Conservation (phyloP, 2,888 invertebrate species). For the Nephrotoma appendiculata region DNA sequence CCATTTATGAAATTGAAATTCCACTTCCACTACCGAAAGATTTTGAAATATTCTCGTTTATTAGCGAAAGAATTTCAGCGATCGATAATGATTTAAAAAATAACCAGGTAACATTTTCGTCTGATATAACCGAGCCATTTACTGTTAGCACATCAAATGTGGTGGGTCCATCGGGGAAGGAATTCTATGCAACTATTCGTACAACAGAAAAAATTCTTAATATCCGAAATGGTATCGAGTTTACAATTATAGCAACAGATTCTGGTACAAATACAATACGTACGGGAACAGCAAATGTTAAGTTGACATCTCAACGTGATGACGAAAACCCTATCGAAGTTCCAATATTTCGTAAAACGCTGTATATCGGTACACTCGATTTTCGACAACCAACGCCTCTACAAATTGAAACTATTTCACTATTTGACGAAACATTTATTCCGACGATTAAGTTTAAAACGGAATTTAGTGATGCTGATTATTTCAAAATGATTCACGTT, state of each 20-base stretch:
- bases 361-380: neutral
- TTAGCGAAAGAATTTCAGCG: conserved; percentile 16
- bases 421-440: neutral
- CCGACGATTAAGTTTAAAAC: neutral
- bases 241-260: conserved; percentile 18
- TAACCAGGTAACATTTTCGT: conserved; percentile 17
- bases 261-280: neutral
- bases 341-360: neutral
- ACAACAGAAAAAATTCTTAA: conserved; percentile 15
- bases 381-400: neutral
- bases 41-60: conserved; percentile 16
- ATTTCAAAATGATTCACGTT: neutral
- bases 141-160: conserved; percentile 12
- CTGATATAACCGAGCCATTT: conserved; percentile 13
- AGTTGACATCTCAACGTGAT: neutral
- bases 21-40: conserved; percentile 19
- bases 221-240: conserved; percentile 14
- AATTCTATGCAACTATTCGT: conserved; percentile 15
- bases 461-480: neutral
- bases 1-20: conserved; percentile 16
- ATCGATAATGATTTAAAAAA: conserved; percentile 18
- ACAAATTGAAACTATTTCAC: neutral
- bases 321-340: neutral
- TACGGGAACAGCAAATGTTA: neutral
- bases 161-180: conserved; percentile 12